Evolutionary conservation across 2,888 invertebrate genomes (phyloP), one percentile per base, ranked within the genome.

Genomic region (Leptinotarsa tumamoca): DNA sequence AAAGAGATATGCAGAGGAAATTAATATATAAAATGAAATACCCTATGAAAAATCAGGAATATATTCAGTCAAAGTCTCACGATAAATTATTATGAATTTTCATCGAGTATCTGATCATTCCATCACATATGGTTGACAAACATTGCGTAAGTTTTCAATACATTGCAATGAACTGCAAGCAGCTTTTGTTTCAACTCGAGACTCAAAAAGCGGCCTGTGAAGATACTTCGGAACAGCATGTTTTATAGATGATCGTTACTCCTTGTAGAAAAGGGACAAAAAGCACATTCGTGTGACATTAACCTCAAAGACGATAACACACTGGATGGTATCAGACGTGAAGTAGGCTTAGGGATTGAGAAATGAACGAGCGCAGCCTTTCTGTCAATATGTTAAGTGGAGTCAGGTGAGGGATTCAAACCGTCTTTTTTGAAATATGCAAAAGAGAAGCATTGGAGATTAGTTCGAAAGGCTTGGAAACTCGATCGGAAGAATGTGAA

Each of bases 341-440:
- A 52, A 52, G 52, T 15, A 14, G 52, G 3, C 17, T 52, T 52
- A 15, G 4, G 52, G n/a, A 15, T 52, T 52, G 52, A 52, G 14
- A 52, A 52, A 52, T 52, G 52, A 17, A 52, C 52, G 17, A 52
- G n/a, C 52, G 14, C n/a, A 52, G 52, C n/a, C 52, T 52, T 52
- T 52, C 52, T n/a, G n/a, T 52, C 52, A n/a, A 52, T 52, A 52
- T 52, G 52, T 52, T n/a, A 52, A 52, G 43, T 52, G 52, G 52
- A 7, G 52, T 52, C 52, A 52, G 52, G 52, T 52, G 52, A 4
- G 52, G 52, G 52, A 43, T 43, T 43, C 10, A 43, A 33, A 43
- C 43, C 43, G 3, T 10, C 43, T 13, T 43, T 43, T 43, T 43
- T 43, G 43, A 43, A 43, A 43, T 43, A 43, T 43, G 43, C 43